Conservation (phyloP, 2,113 vertebrate genomes). For the Gavialis gangeticus region DNA sequence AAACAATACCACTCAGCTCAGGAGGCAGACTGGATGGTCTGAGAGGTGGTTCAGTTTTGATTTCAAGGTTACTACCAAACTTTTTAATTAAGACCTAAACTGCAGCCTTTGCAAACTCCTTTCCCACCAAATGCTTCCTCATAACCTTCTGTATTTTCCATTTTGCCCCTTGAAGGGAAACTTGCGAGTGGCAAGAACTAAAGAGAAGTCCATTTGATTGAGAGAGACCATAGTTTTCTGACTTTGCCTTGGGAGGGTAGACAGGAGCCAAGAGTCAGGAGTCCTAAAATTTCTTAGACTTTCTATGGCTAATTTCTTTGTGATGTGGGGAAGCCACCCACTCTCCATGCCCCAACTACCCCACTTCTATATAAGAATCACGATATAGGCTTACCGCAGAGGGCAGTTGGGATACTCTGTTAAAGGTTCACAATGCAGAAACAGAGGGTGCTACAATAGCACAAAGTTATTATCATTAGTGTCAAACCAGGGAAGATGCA, state of each 20-base stretch:
- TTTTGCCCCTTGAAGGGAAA: not conserved
- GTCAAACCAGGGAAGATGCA: not conserved
- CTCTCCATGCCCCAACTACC: not conserved
- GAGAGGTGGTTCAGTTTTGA: not conserved
- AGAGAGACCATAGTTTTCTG: not conserved
- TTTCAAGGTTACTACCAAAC: not conserved
- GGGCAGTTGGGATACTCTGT: not conserved
- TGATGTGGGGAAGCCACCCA: not conserved
- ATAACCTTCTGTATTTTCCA: not conserved
- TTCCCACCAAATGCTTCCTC: not conserved
- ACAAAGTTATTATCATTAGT: fast-evolving
- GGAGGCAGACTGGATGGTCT: not conserved
- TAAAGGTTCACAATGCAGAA: not conserved
- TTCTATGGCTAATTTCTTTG: no score
- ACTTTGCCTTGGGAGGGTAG: not conserved
- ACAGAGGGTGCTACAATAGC: not conserved
- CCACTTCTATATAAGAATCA: not conserved
- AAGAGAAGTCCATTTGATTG: not conserved
- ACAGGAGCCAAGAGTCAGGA: not conserved
- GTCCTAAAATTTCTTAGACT: not conserved
- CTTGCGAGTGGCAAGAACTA: not conserved
- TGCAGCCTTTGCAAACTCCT: not conserved
- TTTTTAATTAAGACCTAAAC: not conserved
- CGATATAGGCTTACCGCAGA: not conserved
- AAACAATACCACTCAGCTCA: not conserved